Base-by-base conservation (phyloP, 23 tunicate species). In the Botrylloides violaceus region DNA sequence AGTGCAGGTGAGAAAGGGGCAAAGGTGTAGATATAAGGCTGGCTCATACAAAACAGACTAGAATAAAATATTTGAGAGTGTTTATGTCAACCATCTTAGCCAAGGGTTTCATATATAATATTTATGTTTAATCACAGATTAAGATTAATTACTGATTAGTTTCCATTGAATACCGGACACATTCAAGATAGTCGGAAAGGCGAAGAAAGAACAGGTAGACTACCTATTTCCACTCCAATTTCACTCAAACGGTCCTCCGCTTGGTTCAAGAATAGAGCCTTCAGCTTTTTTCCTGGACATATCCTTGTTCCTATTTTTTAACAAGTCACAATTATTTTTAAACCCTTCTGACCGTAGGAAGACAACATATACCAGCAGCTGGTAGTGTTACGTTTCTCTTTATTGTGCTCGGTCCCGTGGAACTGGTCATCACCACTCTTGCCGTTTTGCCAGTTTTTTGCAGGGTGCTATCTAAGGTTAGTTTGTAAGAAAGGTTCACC, bases 211-310 rank as follows among this genome's bases (percentile, higher is more conserved):
- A 25, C 6, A 3, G 9, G 9, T 25, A 29, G 9, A 31, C 25
- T 1, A 68, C 74, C 74, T 0, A 68, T 24, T 68, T 68, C 28
- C 23, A 68, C 29, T 68, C 58, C 74, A 36, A 68, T 68, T 19
- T 68, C 58, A 43, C 57, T 68, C 74, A 68, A 26, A 1, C 37
- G 36, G 47, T 68, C 74, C 37, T 68, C 58, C 1, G 32, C 58
- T 24, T 68, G 36, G 32, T 43, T 43, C 21, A 68, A 43, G 37
- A 19, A 68, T 18, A 38, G 36, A 4, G 18, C 25, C 26, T 63
- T 22, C 0, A 36, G 12, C 24, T 38, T 37, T 43, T 26, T 18
- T 43, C 25, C 58, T 0, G 58, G 74, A 37, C 74, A 68, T 32
- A 37, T 22, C 47, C 25, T 68, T 37, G 5, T 19, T 4, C 58